A percentile compares a stretch with the other conserved stretches of the same genome.
Evolutionary conservation across 2,797 vertebrate genomes (phyloP).

Genomic region (Columba guinea): DNA sequence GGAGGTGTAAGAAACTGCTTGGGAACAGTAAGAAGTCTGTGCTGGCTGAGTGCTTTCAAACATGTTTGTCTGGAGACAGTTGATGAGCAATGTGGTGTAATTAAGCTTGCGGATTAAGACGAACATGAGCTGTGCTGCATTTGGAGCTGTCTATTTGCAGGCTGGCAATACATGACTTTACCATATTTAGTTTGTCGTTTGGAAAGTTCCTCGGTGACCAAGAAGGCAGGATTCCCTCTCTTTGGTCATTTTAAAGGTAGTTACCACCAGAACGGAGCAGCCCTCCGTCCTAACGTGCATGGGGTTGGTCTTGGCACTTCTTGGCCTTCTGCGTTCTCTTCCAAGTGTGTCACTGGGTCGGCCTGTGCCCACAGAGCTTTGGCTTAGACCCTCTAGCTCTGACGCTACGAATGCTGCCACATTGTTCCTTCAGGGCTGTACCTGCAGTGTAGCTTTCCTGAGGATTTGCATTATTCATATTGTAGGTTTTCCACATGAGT

Average conservation of each 20-base stretch:
- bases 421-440: background rate
- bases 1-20: background rate
- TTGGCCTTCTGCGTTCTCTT: background rate
- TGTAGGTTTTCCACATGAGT: background rate
- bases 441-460: background rate
- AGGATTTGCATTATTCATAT: background rate
- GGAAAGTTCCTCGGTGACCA: background rate
- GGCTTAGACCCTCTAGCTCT: background rate
- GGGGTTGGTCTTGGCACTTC: background rate
- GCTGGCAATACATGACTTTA: background rate
- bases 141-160: constrained; percentile 24
- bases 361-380: background rate
- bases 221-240: background rate
- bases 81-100: constrained; percentile 42
- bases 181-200: background rate
- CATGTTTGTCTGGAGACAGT: constrained; percentile 16
- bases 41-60: constrained; percentile 5
- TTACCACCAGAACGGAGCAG: background rate
- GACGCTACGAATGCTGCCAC: background rate
- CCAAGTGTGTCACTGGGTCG: background rate
- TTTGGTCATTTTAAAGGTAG: background rate
- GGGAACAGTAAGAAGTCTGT: background rate
- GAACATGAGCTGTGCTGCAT: constrained; percentile 11
- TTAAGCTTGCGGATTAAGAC: constrained; percentile 31
- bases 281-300: background rate